Conservation (phyloP, 2,113 vertebrate species). For the Elgaria multicarinata region DNA sequence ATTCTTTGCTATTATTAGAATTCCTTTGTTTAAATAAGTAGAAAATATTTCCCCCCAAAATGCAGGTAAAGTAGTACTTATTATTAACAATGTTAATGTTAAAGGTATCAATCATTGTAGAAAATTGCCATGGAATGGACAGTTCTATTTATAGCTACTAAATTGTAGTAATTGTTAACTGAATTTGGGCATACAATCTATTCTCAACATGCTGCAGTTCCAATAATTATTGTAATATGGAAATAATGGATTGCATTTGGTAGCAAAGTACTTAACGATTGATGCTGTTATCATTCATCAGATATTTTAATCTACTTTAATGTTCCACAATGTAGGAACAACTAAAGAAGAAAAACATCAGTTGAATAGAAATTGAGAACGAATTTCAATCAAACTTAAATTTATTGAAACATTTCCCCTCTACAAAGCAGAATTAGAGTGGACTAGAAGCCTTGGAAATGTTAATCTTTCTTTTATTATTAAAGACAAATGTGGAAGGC, state of each 20-base stretch:
- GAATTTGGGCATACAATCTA: not conserved
- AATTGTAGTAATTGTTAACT: not conserved
- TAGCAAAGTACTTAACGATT: conserved; percentile 43
- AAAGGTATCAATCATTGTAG: conserved; percentile 16
- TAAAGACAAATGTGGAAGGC: conserved; percentile 7
- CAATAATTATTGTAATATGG: conserved; percentile 39
- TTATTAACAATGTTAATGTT: conserved; percentile 17
- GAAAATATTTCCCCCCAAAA: conserved; percentile 21
- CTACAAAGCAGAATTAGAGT: conserved; percentile 13
- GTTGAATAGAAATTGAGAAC: conserved; percentile 16
- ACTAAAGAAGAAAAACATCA: conserved; percentile 37
- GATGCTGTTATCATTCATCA: conserved; percentile 27
- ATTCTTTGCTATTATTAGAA: not conserved
- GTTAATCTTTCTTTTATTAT: conserved; percentile 18
- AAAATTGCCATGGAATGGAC: not conserved
- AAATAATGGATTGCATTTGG: conserved; percentile 46
- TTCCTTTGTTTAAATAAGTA: not conserved
- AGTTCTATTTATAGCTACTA: not conserved
- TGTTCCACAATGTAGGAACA: conserved; percentile 36
- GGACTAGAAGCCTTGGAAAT: not conserved
- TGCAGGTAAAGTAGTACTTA: not conserved
- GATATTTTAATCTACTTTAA: conserved; percentile 45
- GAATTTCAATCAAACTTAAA: conserved; percentile 42
- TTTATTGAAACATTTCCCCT: conserved; percentile 41
- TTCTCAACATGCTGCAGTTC: not conserved